These are phyloP conservation scores for Helogale parvula DNA, from an alignment of 2,113 vertebrate genomes.

Conservation along the genomic window DNA sequence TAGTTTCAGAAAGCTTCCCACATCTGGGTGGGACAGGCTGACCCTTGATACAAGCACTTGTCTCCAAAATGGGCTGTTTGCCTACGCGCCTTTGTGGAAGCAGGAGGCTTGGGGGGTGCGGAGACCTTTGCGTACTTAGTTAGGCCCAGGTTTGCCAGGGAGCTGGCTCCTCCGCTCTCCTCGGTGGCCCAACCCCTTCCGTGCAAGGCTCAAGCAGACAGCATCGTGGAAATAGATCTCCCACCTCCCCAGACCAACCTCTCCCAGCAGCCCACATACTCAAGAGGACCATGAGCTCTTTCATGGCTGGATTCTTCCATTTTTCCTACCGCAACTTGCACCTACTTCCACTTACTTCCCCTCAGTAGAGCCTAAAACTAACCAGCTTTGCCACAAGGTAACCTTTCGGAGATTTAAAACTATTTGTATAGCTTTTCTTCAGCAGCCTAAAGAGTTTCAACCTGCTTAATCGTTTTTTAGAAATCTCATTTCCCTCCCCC, in stretches of 20 bases:
- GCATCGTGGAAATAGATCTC: neutral
- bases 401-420: neutral
- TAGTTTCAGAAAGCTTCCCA: neutral
- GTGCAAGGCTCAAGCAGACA: neutral
- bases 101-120: neutral
- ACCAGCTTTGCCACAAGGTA: neutral
- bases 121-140: neutral
- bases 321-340: neutral
- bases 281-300: neutral
- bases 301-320: neutral
- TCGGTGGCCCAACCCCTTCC: no score
- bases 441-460: neutral
- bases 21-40: neutral
- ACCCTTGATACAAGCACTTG: neutral
- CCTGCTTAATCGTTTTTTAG: conserved; percentile 39
- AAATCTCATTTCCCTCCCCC: neutral
- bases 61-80: neutral
- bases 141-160: neutral
- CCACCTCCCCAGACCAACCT: neutral
- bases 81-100: rapidly evolving
- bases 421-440: neutral
- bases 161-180: neutral
- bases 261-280: neutral
- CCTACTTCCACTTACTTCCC: neutral
- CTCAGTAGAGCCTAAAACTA: neutral